Evolutionary conservation across 2,888 invertebrate species (phyloP), one percentile per base, ranked within the genome.

Genomic region (Harpagoxenus sublaevis): DNA sequence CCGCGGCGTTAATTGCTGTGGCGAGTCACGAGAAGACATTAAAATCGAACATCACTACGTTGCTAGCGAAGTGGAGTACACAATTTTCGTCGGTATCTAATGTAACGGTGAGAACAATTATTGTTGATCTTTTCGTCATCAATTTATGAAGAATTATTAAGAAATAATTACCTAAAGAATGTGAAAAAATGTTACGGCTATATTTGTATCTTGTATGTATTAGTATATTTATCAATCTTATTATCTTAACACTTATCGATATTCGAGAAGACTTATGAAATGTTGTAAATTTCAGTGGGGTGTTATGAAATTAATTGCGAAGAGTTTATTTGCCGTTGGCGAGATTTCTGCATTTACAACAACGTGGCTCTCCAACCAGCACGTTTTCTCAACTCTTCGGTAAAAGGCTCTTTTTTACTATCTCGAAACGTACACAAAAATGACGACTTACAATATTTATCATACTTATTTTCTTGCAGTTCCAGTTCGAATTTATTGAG

Each of bases 401-500:
- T 94, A 89, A 92, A 87, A 71, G 57, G 35, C 66, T 12, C 18
- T 62, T 60, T 53, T 78, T 23, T 31, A 53, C 9, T 45, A 73
- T 63, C 4, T 35, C 15, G n/a, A 55, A 63, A 31, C 4, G 8
- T 71, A 28, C 18, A 35, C 0, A 68, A 31, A n/a, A 10, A 3
- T 51, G 35, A 23, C 2, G 15, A n/a, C 31, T 51, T 45, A 18
- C 10, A 28, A 35, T 23, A 10, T 12, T 42, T 15, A 77, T 45
- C 10, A 8, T 65, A 53, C 31, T 45, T 53, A 10, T 79, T 18
- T 77, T 74, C 68, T 83, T 95, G 83, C 87, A 96, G 96, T 77
- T 93, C 92, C 18, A 94, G 95, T 9, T 96, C 96, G 35, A 96
- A 96, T 94, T 93, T 96, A 81, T 91, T 96, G 86, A 95, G 95